Base-by-base conservation (phyloP, 2,797 vertebrate species). In the Chaenodraco wilsoni region DNA sequence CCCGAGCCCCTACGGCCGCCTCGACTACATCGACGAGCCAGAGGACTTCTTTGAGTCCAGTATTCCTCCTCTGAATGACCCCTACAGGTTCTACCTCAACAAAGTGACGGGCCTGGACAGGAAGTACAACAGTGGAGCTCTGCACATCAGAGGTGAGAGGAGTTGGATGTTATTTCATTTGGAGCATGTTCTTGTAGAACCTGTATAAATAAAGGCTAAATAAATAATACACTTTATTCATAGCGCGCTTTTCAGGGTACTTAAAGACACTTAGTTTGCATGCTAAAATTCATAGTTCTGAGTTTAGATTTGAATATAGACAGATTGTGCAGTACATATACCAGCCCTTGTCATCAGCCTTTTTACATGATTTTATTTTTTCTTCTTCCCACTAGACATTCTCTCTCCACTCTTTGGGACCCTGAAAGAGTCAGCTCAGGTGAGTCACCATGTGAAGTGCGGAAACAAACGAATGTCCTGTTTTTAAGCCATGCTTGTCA, bases 331-430 rank as follows among this genome's bases (percentile, higher is more conserved):
- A 23, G 8, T 31, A 15, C 17, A n/a, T 3, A 7, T 33, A 7
- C 33, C 27, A 43, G 23, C 19, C 44, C 55, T 27, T 37, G 1
- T 50, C 41, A 64, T 5, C 45, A 13, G 2, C 19, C 5, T 59
- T 46, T 11, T 19, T 6, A 9, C 13, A 37, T 37, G 49, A 13
- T 13, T 51, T 10, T 43, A 33, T 74, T 2, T 70, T 43, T 46
- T 51, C 66, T 56, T 31, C 17, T 43, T 82, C 58, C 79, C 76
- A 85, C 56, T 82, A 99, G 98, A 99, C 90, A 96, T 99, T 84
- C 96, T 99, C 55, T 99, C 98, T 59, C 97, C 97, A 41, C 93
- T 99, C 13, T 98, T 98, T 88, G 98, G 98, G 68, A 98, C 96
- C 12, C 88, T 99, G 19, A 83, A 97, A 68, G 97, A 97, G 89